phyloP scores from a whole-genome alignment of 1,140 invertebrate species.

The Fopius arisanus region DNA sequence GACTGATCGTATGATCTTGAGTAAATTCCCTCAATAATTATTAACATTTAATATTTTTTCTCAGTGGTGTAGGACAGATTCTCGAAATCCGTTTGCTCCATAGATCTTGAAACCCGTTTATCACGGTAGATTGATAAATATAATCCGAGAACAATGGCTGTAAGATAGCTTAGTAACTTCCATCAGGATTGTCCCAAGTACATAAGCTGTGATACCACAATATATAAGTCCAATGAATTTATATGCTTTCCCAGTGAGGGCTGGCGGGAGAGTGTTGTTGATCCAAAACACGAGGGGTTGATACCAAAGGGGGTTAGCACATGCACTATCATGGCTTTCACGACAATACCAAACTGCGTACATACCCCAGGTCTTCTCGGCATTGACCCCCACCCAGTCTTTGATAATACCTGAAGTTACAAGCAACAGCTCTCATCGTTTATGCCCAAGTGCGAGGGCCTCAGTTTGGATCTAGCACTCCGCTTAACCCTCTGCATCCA shows the following conservation, averaged over 20 bases:
- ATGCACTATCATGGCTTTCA: conserved; percentile 8
- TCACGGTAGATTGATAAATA: no score
- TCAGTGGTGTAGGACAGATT: no score
- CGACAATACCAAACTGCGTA: neutral
- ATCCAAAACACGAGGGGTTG: neutral
- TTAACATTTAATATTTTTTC: no score
- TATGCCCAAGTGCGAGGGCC: neutral
- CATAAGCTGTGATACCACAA: neutral
- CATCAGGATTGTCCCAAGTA: no score
- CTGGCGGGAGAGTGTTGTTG: neutral
- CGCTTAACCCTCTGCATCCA: neutral
- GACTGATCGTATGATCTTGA: no score
- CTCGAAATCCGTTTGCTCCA: no score
- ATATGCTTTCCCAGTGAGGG: neutral
- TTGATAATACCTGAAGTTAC: conserved; percentile 15
- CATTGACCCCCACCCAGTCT: neutral
- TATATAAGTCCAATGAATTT: neutral
- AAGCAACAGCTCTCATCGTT: conserved; percentile 14
- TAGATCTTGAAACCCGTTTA: no score
- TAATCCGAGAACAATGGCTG: no score
- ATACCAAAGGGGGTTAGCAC: neutral
- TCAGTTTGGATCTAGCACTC: neutral
- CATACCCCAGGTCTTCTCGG: neutral
- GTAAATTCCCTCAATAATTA: no score
- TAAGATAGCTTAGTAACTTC: no score